phyloP scores from a whole-genome alignment of 2,888 invertebrate genomes.

The Galeopsomyia nigrocyanea region DNA sequence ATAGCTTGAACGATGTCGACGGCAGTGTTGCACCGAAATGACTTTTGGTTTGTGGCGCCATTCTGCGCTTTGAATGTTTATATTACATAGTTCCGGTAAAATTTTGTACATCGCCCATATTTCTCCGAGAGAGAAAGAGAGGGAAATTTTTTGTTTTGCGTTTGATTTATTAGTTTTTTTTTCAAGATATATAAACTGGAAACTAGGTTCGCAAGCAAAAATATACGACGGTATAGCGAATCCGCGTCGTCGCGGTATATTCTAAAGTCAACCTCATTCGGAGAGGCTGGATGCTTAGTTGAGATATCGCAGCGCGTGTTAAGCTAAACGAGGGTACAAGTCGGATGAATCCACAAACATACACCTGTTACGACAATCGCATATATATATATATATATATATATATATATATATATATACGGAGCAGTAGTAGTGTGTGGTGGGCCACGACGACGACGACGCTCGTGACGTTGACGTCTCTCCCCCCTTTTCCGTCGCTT shows the following conservation, averaged over 20 bases:
- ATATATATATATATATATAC: too few relatives aligned
- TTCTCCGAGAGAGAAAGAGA: too few relatives aligned
- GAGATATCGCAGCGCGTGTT: constrained; percentile 21
- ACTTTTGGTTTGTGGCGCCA: constrained; percentile 5
- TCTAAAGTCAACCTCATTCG: constrained; percentile 31
- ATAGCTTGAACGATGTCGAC: too few relatives aligned
- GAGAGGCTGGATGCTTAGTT: constrained; percentile 12
- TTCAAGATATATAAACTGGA: too few relatives aligned
- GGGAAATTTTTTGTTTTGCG: too few relatives aligned
- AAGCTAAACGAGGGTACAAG: constrained; percentile 14
- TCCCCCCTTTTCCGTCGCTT: neutral
- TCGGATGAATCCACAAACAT: constrained; percentile 36
- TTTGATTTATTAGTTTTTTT: too few relatives aligned
- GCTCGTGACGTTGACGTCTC: constrained; percentile 26
- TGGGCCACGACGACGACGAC: neutral
- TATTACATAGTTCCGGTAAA: too few relatives aligned
- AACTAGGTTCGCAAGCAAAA: too few relatives aligned
- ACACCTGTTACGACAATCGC: constrained; percentile 37
- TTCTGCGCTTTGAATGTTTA: too few relatives aligned
- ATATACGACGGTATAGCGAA: neutral
- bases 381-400: too few relatives aligned
- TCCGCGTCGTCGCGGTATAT: neutral
- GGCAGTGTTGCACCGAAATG: neutral
- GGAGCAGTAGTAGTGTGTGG: too few relatives aligned
- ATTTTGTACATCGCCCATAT: too few relatives aligned